phyloP scores from a whole-genome alignment of 2,797 vertebrate species.

The Valencia hispanica region DNA sequence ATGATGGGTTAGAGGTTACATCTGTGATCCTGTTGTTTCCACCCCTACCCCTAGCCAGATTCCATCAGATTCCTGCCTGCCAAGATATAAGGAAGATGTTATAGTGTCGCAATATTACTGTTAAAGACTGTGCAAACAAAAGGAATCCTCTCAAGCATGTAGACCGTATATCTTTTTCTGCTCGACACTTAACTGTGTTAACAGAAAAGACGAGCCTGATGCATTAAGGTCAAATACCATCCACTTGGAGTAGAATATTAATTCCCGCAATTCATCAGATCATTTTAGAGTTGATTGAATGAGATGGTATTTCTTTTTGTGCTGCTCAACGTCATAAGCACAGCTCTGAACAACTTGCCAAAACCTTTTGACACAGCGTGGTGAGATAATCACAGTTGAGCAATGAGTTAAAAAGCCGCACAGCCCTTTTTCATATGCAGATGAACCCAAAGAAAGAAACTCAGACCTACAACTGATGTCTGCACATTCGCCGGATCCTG shows the following conservation, averaged over 20 bases:
- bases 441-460: slow-evolving; percentile 38
- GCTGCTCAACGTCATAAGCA: slow-evolving; percentile 4
- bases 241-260: background rate
- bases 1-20: slow-evolving; percentile 52
- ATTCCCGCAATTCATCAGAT: background rate
- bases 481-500: slow-evolving; percentile 14
- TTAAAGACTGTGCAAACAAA: slow-evolving; percentile 62
- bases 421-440: slow-evolving; percentile 59
- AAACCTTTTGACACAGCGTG: slow-evolving; percentile 35
- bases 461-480: slow-evolving; percentile 42
- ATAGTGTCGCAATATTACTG: slow-evolving; percentile 44
- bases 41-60: slow-evolving; percentile 52
- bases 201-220: slow-evolving; percentile 17
- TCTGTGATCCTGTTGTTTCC: slow-evolving; percentile 57
- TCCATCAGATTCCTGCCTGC: slow-evolving; percentile 50
- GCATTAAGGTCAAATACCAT: background rate
- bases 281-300: background rate
- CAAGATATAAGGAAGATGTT: slow-evolving; percentile 36
- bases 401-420: slow-evolving; percentile 37
- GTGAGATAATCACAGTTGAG: slow-evolving; percentile 50
- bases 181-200: slow-evolving; percentile 1
- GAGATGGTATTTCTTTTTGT: background rate
- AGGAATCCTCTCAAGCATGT: slow-evolving; percentile 29
- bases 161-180: slow-evolving; percentile 3
- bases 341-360: slow-evolving; percentile 36